These are phyloP conservation scores for Pharmacophagus antenor DNA, from an alignment of 2,888 invertebrate genomes.

Conservation along the genomic window DNA sequence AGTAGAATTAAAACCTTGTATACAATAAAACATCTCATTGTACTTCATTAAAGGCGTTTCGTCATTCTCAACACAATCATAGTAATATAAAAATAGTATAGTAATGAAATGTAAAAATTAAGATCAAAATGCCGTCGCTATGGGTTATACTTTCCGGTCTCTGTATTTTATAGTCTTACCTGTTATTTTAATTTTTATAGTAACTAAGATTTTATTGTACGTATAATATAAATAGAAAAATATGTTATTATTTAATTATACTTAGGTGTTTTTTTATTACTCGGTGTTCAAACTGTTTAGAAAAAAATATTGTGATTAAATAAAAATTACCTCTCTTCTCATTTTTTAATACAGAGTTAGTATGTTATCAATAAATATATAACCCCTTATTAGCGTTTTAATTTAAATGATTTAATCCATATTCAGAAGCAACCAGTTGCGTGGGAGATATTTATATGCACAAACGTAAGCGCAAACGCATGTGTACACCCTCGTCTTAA, in stretches of 20 bases:
- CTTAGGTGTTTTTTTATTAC: conserved; percentile 39
- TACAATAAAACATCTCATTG: neutral
- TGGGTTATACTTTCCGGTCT: neutral
- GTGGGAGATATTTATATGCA: no score
- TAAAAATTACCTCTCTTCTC: conserved; percentile 40
- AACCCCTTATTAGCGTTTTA: conserved; percentile 36
- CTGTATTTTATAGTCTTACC: neutral
- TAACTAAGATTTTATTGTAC: neutral
- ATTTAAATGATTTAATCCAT: no score
- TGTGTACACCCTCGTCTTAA: no score
- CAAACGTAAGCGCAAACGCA: no score
- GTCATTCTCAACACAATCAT: no score
- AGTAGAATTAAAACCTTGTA: neutral
- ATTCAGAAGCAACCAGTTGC: no score
- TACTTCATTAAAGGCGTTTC: neutral
- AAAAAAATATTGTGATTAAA: conserved; percentile 35
- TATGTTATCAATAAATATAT: conserved; percentile 45
- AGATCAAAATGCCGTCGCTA: conserved; percentile 12
- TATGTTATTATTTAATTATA: conserved; percentile 14
- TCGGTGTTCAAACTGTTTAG: conserved; percentile 35
- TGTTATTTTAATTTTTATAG: neutral
- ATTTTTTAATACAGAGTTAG: conserved; percentile 39
- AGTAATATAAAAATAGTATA: neutral
- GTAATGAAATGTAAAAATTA: neutral
- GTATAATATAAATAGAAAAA: neutral